Evolutionary conservation across 2,113 vertebrate genomes (phyloP).

Genomic region (Leiothrix lutea): DNA sequence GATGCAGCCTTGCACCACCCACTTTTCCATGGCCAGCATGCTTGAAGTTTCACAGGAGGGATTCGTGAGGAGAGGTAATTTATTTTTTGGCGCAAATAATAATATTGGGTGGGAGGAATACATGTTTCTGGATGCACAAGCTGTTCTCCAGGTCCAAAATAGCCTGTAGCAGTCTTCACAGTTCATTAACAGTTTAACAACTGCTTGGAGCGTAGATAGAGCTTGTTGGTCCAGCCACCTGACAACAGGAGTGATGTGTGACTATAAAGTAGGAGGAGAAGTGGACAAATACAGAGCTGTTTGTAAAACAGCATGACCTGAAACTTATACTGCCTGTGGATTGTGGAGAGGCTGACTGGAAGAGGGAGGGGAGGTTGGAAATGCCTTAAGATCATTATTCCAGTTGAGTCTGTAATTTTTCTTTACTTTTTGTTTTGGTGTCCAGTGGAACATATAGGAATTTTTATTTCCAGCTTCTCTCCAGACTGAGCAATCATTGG

Average conservation of each 20-base stretch:
- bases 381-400: background rate
- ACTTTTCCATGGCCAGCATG: background rate
- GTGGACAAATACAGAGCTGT: background rate
- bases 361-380: background rate
- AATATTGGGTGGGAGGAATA: background rate
- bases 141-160: slow-evolving; percentile 1
- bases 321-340: background rate
- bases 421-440: background rate
- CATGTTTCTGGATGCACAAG: background rate
- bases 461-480: background rate
- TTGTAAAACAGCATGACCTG: background rate
- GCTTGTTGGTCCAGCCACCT: background rate
- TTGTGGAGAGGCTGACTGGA: background rate
- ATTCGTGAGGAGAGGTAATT: background rate
- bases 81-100: background rate
- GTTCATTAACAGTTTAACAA: slow-evolving; percentile 12
- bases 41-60: background rate
- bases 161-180: slow-evolving; percentile 19
- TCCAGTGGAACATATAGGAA: background rate
- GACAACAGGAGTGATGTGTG: background rate
- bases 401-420: background rate
- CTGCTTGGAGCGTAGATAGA: background rate
- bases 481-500: background rate
- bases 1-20: background rate
- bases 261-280: background rate